phyloP scores from a whole-genome alignment of 53 echinoderm and acorn worm genomes.

The Echinometra lucunter region DNA sequence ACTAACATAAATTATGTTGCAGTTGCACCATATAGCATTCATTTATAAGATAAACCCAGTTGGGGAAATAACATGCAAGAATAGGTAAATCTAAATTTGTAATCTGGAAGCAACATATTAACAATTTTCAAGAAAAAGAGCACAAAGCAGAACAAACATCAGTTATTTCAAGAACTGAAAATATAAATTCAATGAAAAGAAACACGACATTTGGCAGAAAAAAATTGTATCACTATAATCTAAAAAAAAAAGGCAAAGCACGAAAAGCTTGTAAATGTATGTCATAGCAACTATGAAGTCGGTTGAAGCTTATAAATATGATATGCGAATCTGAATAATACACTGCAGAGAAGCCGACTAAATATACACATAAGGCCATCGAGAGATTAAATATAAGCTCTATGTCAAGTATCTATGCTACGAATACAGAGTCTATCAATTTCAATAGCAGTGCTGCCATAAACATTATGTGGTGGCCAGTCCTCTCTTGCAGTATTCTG shows the following conservation, averaged over 20 bases:
- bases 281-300: not conserved
- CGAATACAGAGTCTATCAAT: conserved; percentile 10
- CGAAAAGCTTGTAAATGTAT: not conserved
- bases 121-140: not conserved
- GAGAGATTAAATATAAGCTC: conserved; percentile 23
- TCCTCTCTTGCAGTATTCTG: not conserved
- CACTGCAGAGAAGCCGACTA: conserved; percentile 35
- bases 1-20: no score
- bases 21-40: no score
- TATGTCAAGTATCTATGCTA: conserved; percentile 20
- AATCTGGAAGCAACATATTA: not conserved
- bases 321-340: conserved; percentile 57
- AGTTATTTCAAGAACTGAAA: not conserved
- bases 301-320: conserved; percentile 26
- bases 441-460: not conserved
- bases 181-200: not conserved
- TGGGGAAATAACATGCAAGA: not conserved
- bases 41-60: no score
- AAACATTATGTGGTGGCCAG: not conserved
- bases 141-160: not conserved
- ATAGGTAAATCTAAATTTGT: no score
- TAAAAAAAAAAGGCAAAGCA: not conserved
- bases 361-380: conserved; percentile 57
- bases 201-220: conserved; percentile 16
- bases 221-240: not conserved